Evolutionary conservation across 1,140 invertebrate species (phyloP).

Genomic region (Cataglyphis hispanica): DNA sequence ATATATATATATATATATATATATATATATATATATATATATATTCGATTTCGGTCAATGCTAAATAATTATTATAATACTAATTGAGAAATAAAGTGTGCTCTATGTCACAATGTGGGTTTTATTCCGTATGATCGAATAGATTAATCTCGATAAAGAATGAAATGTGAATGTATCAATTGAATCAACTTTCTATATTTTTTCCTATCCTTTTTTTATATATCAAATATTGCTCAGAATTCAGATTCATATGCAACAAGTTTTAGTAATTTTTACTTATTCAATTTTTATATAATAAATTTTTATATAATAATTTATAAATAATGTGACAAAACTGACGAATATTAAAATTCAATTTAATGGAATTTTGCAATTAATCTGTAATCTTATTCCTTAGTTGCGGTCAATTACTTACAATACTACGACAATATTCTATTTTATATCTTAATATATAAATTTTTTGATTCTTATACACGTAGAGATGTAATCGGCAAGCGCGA

Average conservation of each 20-base stretch:
- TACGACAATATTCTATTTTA: not conserved
- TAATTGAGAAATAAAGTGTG: constrained; percentile 86
- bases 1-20: constrained; percentile 74
- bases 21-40: constrained; percentile 65
- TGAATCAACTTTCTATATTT: not conserved
- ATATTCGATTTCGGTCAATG: constrained; percentile 83
- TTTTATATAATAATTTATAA: no score
- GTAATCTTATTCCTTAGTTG: not conserved
- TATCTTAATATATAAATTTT: not conserved
- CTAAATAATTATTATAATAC: constrained; percentile 85
- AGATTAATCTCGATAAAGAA: not conserved
- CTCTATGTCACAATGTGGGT: constrained; percentile 83
- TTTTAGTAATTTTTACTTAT: constrained; percentile 1
- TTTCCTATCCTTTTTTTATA: not conserved
- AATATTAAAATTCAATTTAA: constrained; percentile 1
- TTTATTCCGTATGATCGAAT: not conserved
- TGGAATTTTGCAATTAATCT: not conserved
- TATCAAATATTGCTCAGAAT: not conserved
- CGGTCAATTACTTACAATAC: not conserved
- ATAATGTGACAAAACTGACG: not conserved
- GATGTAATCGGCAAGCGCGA: not conserved
- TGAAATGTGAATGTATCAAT: not conserved
- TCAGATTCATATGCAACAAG: not conserved
- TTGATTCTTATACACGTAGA: not conserved
- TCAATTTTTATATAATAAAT: no score